Percentiles rank a stretch among this genome's conserved stretches.
Evolutionary conservation across 2,113 vertebrate genomes (phyloP).

Genomic region (Brachirus orientalis): DNA sequence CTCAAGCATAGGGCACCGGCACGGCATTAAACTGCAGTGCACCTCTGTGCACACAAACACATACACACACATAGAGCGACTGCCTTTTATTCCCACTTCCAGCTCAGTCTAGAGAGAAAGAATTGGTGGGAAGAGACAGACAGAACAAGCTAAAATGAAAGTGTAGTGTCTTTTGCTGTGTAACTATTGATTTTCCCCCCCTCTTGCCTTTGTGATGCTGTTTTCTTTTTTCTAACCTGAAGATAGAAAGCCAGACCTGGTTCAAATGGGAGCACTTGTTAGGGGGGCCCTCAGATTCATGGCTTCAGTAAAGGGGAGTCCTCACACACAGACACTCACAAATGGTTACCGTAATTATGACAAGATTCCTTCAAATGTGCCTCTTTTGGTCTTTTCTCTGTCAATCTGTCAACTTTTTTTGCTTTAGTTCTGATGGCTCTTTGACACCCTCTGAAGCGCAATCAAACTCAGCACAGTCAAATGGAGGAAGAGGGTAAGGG

Average conservation of each 20-base stretch:
- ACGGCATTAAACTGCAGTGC: constrained; percentile 77
- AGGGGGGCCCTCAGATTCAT: constrained; percentile 59
- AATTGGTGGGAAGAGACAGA: constrained; percentile 47
- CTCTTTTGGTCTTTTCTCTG: constrained; percentile 44
- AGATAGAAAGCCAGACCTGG: constrained; percentile 66
- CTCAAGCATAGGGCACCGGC: constrained; percentile 69
- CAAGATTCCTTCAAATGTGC: constrained; percentile 36
- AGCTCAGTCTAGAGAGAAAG: constrained; percentile 57
- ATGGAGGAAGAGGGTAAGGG: constrained; percentile 48
- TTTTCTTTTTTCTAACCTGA: constrained; percentile 68
- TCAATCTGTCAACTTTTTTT: constrained; percentile 51
- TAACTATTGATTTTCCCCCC: constrained; percentile 81
- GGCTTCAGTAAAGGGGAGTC: constrained; percentile 44
- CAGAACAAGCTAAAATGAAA: constrained; percentile 70
- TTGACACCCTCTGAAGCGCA: constrained; percentile 73
- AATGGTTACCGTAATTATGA: constrained; percentile 1
- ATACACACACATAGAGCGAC: constrained; percentile 21
- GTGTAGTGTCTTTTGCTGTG: constrained; percentile 75
- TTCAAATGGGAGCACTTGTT: constrained; percentile 78
- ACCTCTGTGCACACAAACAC: constrained; percentile 40
- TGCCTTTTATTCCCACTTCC: constrained; percentile 67
- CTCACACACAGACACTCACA: constrained; percentile 32
- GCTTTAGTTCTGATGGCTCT: constrained; percentile 66
- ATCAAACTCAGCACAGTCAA: constrained; percentile 57
- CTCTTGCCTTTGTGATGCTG: constrained; percentile 68